phyloP scores from a whole-genome alignment of 2,797 vertebrate genomes.

The Ataeniobius toweri region DNA sequence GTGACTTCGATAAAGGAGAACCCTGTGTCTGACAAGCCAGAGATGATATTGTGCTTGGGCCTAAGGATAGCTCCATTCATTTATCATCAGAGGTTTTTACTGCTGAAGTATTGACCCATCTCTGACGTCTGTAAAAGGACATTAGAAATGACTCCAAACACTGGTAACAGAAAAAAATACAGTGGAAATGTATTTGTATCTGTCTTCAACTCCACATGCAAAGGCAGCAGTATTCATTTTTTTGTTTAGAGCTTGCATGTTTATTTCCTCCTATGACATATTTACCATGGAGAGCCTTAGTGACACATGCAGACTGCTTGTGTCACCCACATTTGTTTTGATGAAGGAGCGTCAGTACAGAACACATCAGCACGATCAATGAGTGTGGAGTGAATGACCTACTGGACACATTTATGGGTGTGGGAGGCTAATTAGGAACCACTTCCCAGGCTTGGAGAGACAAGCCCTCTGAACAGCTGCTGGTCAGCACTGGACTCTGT shows the following conservation, averaged over 20 bases:
- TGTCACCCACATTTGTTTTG: conserved; percentile 71
- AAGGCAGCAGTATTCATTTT: conserved; percentile 13
- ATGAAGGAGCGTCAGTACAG: conserved; percentile 68
- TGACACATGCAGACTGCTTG: conserved; percentile 56
- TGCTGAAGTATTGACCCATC: conserved; percentile 73
- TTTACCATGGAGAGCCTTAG: conserved; percentile 44
- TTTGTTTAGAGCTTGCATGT: neutral
- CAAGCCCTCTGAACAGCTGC: conserved; percentile 82
- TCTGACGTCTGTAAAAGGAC: conserved; percentile 68
- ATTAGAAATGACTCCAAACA: conserved; percentile 71
- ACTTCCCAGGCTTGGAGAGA: conserved; percentile 83
- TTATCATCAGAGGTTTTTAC: conserved; percentile 81
- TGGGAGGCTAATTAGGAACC: conserved; percentile 86
- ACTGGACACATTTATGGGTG: conserved; percentile 85
- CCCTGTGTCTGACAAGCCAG: conserved; percentile 81
- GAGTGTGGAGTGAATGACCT: conserved; percentile 75
- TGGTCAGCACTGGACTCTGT: conserved; percentile 82
- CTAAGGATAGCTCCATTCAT: conserved; percentile 85
- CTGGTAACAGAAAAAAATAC: conserved; percentile 38
- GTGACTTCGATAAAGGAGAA: conserved; percentile 89
- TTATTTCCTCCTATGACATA: conserved; percentile 26
- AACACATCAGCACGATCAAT: conserved; percentile 79
- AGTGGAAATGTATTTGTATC: conserved; percentile 33
- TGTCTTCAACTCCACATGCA: conserved; percentile 47
- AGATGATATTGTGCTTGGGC: conserved; percentile 86